Evolutionary conservation across 2,888 invertebrate species (phyloP), one percentile per base, ranked within the genome.

Genomic region (Phlogophora meticulosa): DNA sequence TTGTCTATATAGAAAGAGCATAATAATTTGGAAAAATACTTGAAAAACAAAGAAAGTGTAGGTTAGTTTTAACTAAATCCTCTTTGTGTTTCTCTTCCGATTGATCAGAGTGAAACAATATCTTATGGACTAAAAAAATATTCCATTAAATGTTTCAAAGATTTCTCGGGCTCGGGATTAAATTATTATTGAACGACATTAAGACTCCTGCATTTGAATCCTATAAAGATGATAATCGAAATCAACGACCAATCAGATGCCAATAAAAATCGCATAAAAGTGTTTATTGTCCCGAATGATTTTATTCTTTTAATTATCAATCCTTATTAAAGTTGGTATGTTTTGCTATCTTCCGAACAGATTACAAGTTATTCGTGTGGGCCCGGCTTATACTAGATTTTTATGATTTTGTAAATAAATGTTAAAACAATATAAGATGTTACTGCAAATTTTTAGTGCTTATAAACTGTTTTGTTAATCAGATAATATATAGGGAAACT

Each of bases 331-430:
- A 56, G 42, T 28, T 28, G 4, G 36, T 24, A 56, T 22, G 3
- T 49, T 43, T 45, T 56, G 42, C 34, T 49, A 61, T 60, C 22
- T 11, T 24, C 13, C 11, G 49, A 32, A 32, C 24, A 52, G 56
- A 56, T 60, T 36, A 2, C 11, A 40, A 69, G 46, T 56, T 60
- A 64, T 64, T 74, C 13, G 48, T 28, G 76, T 74, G 59, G 70
- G 69, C n/a, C 34, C 1, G 0, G 24, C 7, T 24, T 42, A 46
- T 36, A n/a, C 13, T 60, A 73, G 42, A 2, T 20, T 68, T 74
- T 69, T 60, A 69, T 38, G 45, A 17, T 55, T 68, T 58, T 42
- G 2, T 45, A 40, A 58, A 49, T 57, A 57, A 46, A 34, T 34
- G n/a, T 36, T 28, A 57, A 55, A 45, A 17, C 1, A 42, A 22